Conservation (phyloP, 1,140 invertebrate genomes). For the Lepidurus apus region DNA sequence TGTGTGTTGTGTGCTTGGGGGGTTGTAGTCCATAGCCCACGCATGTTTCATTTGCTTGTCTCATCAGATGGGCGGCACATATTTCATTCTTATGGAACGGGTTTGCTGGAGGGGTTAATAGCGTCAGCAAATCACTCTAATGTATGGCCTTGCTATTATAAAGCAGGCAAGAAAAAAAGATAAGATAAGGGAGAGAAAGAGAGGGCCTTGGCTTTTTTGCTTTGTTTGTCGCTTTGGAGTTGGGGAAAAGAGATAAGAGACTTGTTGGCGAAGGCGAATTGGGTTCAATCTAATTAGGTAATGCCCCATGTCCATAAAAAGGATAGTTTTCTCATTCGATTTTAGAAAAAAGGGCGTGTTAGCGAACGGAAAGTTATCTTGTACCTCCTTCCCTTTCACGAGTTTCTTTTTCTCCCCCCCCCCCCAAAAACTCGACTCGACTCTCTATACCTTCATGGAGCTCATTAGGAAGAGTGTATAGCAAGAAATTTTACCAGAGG, state of each 20-base stretch:
- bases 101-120: neutral
- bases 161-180: neutral
- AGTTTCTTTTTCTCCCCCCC: too few relatives aligned
- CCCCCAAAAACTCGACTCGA: too few relatives aligned
- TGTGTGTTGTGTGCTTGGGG: neutral
- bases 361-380: neutral
- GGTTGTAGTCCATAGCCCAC: neutral
- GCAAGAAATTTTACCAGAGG: neutral
- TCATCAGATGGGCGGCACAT: neutral
- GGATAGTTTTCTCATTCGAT: neutral
- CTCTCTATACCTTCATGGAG: too few relatives aligned
- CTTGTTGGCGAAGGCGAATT: neutral
- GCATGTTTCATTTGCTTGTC: neutral
- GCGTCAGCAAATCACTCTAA: neutral
- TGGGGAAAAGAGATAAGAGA: too few relatives aligned
- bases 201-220: neutral
- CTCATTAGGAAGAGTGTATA: too few relatives aligned
- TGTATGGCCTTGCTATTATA: neutral
- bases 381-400: too few relatives aligned
- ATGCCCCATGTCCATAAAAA: neutral
- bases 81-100: neutral
- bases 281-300: neutral
- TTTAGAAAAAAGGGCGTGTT: neutral
- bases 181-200: neutral
- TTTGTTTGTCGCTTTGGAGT: neutral